Base-by-base conservation (phyloP, 2,797 vertebrate genomes). In the Dallia pectoralis region DNA sequence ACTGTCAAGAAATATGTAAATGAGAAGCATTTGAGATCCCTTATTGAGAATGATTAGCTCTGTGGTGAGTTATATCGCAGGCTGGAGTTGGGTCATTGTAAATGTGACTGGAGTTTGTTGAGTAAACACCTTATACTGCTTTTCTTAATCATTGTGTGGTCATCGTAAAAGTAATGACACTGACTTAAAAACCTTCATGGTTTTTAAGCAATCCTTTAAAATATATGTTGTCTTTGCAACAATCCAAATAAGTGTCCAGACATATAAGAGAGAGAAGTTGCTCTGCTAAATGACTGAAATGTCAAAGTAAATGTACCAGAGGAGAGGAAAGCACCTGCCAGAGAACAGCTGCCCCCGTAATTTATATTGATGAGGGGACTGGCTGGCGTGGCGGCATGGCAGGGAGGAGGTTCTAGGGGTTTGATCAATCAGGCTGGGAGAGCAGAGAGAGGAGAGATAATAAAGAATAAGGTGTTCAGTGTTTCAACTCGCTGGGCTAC, bases 281-380 rank as follows among this genome's bases (percentile, higher is more conserved):
- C 33, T 33, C 47, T 29, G 61, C 27, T 56, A 77, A 68, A 69
- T 70, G 40, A 69, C 62, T 18, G 11, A 64, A 64, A 64, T 30
- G 25, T 29, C 12, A 67, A 32, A 53, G 40, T 53, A 68, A 74
- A 68, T 56, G 61, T 66, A 56, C 30, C 12, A 63, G 22, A 70
- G 75, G 83, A 73, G 76, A 74, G 75, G 85, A 79, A 76, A 69
- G 82, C 76, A 84, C 51, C 81, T 91, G 90, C 90, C 89, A 92
- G 89, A 81, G 88, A 91, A 92, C 90, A 93, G 89, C 90, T 93
- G 91, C 90, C 91, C 84, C 87, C 90, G 87, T 93, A 92, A 92
- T 93, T 92, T 92, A 92, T 93, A 93, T 91, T 92, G 90, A 93
- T 92, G 91, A 92, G 82, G 84, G 83, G 87, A 89, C 87, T 87